Conservation (phyloP, 1,140 invertebrate species). For the Drosophila hydei region DNA sequence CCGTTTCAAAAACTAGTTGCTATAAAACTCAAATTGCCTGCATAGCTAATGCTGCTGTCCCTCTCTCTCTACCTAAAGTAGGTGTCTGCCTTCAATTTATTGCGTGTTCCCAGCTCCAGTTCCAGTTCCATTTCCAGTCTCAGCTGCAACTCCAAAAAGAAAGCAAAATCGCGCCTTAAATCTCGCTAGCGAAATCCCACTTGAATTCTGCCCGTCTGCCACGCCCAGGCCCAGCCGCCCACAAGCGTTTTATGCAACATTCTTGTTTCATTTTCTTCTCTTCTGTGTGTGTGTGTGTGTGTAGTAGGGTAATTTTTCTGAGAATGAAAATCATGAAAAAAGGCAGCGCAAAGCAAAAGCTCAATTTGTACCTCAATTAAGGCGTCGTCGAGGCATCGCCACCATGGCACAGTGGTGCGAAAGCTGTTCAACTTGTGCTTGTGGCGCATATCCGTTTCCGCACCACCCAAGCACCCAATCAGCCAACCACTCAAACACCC, state of each 20-base stretch:
- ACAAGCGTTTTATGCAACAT: slow-evolving; percentile 15
- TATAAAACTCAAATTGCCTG: slow-evolving; percentile 79
- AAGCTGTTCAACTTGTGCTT: slow-evolving; percentile 49
- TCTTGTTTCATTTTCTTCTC: slow-evolving; percentile 9
- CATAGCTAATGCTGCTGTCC: slow-evolving; percentile 26
- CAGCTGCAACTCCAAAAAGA: slow-evolving; percentile 18
- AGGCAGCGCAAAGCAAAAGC: slow-evolving; percentile 55
- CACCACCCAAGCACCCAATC: background rate
- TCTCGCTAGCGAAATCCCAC: slow-evolving; percentile 54
- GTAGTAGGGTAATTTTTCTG: slow-evolving; percentile 48
- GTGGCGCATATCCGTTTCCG: slow-evolving; percentile 76
- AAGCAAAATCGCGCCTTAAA: slow-evolving; percentile 53
- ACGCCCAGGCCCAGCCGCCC: slow-evolving; percentile 40
- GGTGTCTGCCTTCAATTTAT: slow-evolving; percentile 50
- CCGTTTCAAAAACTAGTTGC: slow-evolving; percentile 76
- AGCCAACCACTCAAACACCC: background rate
- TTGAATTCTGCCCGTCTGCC: slow-evolving; percentile 21
- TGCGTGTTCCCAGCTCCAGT: slow-evolving; percentile 19
- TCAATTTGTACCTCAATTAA: slow-evolving; percentile 83
- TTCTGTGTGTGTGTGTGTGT: slow-evolving; percentile 8
- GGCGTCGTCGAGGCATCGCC: slow-evolving; percentile 57
- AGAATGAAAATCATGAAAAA: slow-evolving; percentile 16
- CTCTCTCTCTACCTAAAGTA: background rate
- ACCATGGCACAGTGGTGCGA: slow-evolving; percentile 72
- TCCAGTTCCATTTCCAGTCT: slow-evolving; percentile 13